Base-by-base conservation (phyloP, 1,140 invertebrate genomes). In the Cotesia chilonis region DNA sequence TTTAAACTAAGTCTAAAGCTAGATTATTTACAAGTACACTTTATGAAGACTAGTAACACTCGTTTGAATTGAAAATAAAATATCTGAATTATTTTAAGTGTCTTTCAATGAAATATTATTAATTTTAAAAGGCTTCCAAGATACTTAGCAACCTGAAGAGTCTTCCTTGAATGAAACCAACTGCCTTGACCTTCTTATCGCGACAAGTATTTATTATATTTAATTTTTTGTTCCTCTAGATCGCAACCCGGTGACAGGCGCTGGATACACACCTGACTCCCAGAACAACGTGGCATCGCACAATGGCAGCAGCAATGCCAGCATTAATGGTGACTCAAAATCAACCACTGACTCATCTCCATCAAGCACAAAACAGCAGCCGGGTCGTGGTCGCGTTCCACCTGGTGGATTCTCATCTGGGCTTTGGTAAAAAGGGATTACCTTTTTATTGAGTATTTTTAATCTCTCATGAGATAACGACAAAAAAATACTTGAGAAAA, bases 361-460 rank as follows among this genome's bases (percentile, higher is more conserved):
- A 38, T 67, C 67, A 57, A 75, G 64, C 55, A 78, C 47, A 28
- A 71, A 74, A 41, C 77, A 76, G 69, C 41, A 47, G 10, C 41
- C 41, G 6, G 75, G 74, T 63, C 84, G 82, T 70, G 82, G 81
- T 60, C 87, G 87, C 75, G 87, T 88, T 59, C 88, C 88, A 64
- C 88, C 88, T 12, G 88, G 88, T 71, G 87, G 88, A 64, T 88
- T 82, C 71, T 87, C 87, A 41, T 87, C 87, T 57, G 86, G 86
- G 60, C 83, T 88, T 55, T 88, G 87, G 87, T 88, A 86, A 87
- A 47, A 47, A 47, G 7, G 41, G 5, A 6, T 47, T 47, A 83
- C 17, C 37, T 12, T 17, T 17, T 51, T 51, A 36, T 35, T 7
- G 28, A 10, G 28, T 9, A 65, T 38, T 12, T 65, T 37, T 10